Evolutionary conservation across 1,140 invertebrate genomes (phyloP), one percentile per base, ranked within the genome.

Genomic region (Pogonomyrmex californicus): DNA sequence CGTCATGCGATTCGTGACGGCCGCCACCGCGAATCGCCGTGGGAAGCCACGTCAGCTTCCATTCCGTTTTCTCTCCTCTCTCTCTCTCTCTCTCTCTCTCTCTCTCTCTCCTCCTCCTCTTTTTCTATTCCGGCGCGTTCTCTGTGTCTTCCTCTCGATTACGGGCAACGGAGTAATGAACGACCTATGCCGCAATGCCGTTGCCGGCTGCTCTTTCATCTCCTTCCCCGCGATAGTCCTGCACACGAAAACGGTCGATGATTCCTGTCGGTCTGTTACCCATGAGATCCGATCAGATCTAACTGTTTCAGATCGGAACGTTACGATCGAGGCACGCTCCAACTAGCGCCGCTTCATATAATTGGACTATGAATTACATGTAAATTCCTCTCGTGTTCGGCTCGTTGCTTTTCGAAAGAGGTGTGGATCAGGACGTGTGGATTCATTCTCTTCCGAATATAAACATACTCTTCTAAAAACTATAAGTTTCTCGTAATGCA

Each of bases 1-100:
- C 92, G 91, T 93, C 92, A 91, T 93, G 91, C 93, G 87, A 94
- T 93, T 94, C 93, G 93, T 93, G 93, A 94, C 91, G 91, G 91
- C 54, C 90, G 68, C 83, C 73, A 89, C 85, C 79, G 88, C 76
- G 85, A 92, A 92, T 90, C 90, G 89, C 90, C 93, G 94, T 94
- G 93, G 89, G 93, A 94, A 94, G 78, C 77, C 63, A 89, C 30
- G 60, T 75, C 23, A 30, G 33, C 56, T 23, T 79, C 73, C 47
- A 60, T 79, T 51, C 30, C 63, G 17, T 44, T 33, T 70, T 68
- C 38, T 62, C 56, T 68, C 63, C 60, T 17, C 51, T 49, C n/a
- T 44, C 23, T 58, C 60, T 66, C 38, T 54, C 58, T 30, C 44
- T 7, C 4, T 47, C 65, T 60, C 68, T 51, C 10, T 30, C 14